Percentiles rank a stretch among this genome's conserved stretches.
Evolutionary conservation across 2,797 vertebrate genomes (phyloP).

Genomic region (Craterocephalus amniculus): DNA sequence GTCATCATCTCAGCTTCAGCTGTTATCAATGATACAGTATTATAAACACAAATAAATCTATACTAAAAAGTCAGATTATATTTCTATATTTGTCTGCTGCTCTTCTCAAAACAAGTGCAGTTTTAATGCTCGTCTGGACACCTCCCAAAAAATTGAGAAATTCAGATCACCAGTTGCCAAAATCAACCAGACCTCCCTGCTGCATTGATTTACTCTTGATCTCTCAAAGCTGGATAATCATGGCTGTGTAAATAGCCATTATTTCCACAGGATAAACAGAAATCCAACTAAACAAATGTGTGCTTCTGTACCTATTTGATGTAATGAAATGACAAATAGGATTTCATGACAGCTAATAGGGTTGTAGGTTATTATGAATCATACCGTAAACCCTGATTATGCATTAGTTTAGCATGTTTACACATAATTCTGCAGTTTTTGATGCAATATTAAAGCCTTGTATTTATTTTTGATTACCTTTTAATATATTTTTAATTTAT

Average conservation of each 20-base stretch:
- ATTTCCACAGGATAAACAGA: conserved; percentile 81
- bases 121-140: conserved; percentile 20
- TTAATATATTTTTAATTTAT: conserved; percentile 10
- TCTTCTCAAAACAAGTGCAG: conserved; percentile 11
- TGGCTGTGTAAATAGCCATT: conserved; percentile 88
- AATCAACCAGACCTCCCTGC: conserved; percentile 63
- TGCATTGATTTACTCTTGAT: conserved; percentile 90
- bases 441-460: conserved; percentile 17
- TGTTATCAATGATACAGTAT: not conserved
- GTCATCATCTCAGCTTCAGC: not conserved
- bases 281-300: conserved; percentile 73
- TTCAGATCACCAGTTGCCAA: conserved; percentile 51
- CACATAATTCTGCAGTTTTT: conserved; percentile 21
- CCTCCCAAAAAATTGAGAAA: conserved; percentile 16
- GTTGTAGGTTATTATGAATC: conserved; percentile 65
- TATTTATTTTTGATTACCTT: conserved; percentile 31
- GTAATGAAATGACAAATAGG: conserved; percentile 79
- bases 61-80: not conserved
- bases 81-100: not conserved
- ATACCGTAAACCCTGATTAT: conserved; percentile 33
- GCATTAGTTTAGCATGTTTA: conserved; percentile 20
- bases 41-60: conserved; percentile 10
- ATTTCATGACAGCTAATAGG: conserved; percentile 72
- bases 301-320: conserved; percentile 69
- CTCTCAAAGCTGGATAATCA: conserved; percentile 90